These are phyloP conservation scores for Cebus imitator DNA, from an alignment of 2,113 vertebrate genomes.

Conservation along the genomic window DNA sequence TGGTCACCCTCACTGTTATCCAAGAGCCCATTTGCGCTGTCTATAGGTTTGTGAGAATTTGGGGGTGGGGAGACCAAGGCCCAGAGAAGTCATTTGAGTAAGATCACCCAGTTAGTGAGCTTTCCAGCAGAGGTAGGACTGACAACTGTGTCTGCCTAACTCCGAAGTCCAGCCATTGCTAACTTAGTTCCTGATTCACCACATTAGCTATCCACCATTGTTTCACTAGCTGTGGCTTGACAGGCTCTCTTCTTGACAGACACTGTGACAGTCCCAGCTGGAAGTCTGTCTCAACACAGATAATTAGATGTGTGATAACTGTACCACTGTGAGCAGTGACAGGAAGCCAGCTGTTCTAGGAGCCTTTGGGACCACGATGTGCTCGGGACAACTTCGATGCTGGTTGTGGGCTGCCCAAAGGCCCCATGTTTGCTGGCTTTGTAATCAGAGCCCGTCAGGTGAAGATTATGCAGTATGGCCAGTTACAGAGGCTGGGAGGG, in stretches of 20 bases:
- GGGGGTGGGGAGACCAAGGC: neutral
- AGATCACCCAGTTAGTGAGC: neutral
- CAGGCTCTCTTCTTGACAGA: neutral
- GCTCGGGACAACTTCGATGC: neutral
- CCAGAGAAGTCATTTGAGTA: neutral
- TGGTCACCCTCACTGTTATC: neutral
- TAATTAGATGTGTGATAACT: constrained; percentile 44
- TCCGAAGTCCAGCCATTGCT: neutral
- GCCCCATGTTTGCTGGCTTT: neutral
- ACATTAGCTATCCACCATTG: fast-evolving
- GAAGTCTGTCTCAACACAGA: constrained; percentile 40
- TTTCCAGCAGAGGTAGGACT: neutral
- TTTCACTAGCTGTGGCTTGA: neutral
- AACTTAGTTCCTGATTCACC: neutral
- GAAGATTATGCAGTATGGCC: neutral
- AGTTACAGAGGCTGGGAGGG: neutral
- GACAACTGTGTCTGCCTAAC: neutral
- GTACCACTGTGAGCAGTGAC: neutral
- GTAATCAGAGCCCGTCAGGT: neutral
- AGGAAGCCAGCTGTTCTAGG: constrained; percentile 39
- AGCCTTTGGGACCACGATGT: neutral
- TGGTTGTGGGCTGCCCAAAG: neutral
- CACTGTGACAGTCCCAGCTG: constrained; percentile 40
- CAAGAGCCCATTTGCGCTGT: neutral
- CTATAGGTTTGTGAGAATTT: neutral